Evolutionary conservation across 2,113 vertebrate genomes (phyloP), one percentile per base, ranked within the genome.

Genomic region (Phalacrocorax pelagicus): DNA sequence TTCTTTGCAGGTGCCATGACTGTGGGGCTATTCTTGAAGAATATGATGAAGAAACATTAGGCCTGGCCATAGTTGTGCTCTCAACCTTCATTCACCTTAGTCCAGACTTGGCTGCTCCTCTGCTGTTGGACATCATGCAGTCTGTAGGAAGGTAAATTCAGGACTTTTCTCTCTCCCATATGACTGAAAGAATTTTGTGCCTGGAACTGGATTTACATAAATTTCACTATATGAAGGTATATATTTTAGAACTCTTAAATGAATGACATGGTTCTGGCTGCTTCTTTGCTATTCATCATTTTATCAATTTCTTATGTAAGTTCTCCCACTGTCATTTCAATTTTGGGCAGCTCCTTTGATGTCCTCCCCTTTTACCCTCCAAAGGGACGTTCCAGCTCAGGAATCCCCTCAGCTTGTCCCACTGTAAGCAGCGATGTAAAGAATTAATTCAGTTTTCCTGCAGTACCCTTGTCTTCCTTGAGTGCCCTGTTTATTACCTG

Each of bases 41-140:
- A 88, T 99, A 99, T 7, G 99, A 99, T 59, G 99, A 99, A 95
- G 99, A 99, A 97, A 99, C 99, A 5, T 97, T 99, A 4, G 98
- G 99, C 59, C 97, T 99, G 20, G 99, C 99, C 8, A 99, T 99
- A 27, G 99, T 99, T 78, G 99, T 99, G 49, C 98, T 99, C 12
- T 99, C 99, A 84, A 99, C 99, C 46, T 99, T 99, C 97, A 99
- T 99, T 95, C 99, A 99, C 95, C 98, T 99, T 78, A 99, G 99
- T 96, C 99, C 99, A 5, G 99, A 99, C 95, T 95, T 99, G 97
- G 99, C 99, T 15, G 99, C 99, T 71, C 99, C 99, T 2, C 98
- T 99, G 91, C 97, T 99, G 32, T 96, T 99, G 61, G 99, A 99
- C 97, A 99, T 99, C 96, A 99, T 99, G 99, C 99, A 99, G 96